These are phyloP conservation scores for Channa striata DNA, from an alignment of 2,797 vertebrate species.

Conservation along the genomic window DNA sequence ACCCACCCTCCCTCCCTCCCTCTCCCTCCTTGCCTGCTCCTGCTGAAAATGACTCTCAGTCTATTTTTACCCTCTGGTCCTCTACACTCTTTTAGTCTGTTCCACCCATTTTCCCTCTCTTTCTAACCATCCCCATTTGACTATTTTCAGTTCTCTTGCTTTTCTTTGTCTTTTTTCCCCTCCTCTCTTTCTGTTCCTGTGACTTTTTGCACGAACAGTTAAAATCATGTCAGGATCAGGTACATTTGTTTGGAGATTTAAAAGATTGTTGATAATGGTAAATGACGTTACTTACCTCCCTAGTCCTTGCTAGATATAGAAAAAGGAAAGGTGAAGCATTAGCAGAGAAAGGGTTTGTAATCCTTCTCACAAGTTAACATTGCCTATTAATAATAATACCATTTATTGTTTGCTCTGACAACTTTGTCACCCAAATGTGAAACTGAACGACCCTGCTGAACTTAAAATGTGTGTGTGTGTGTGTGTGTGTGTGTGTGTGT, in stretches of 20 bases:
- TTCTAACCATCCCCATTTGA: conserved; percentile 71
- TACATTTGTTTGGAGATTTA: conserved; percentile 48
- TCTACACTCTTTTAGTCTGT: conserved; percentile 75
- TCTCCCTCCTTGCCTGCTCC: conserved; percentile 65
- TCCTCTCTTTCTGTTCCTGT: conserved; percentile 14
- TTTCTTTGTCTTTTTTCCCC: not conserved
- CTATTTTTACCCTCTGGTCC: conserved; percentile 81
- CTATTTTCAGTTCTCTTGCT: conserved; percentile 52
- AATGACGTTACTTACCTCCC: conserved; percentile 54
- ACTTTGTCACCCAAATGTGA: not conserved
- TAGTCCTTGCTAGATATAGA: conserved; percentile 25
- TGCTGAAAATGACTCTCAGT: conserved; percentile 78
- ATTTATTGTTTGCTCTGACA: not conserved
- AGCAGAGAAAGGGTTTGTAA: conserved; percentile 33
- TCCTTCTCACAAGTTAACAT: not conserved
- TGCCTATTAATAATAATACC: conserved; percentile 20
- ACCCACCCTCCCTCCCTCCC: conserved; percentile 31
- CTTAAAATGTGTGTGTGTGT: too few relatives aligned
- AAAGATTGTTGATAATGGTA: conserved; percentile 60
- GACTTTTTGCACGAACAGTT: conserved; percentile 50
- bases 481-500: too few relatives aligned
- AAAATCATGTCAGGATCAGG: conserved; percentile 45
- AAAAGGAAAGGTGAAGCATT: conserved; percentile 49
- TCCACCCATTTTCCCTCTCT: conserved; percentile 81
- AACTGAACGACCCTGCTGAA: not conserved